Percentiles rank a stretch among this genome's conserved stretches.
Evolutionary conservation across 2,888 invertebrate species (phyloP).

Genomic region (Cremastinae sp.): DNA sequence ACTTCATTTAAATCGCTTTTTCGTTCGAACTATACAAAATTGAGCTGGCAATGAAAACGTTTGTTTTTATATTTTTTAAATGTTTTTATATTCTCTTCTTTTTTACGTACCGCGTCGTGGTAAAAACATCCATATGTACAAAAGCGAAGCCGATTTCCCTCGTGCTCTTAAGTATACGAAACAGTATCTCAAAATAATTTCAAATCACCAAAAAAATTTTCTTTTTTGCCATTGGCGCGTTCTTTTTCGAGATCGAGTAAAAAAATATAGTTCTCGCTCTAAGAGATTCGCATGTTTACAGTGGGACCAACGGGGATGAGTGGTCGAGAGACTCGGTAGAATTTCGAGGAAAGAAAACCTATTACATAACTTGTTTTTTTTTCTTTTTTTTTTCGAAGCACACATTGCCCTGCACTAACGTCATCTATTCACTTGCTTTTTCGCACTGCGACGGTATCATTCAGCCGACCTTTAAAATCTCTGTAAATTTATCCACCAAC

Average conservation of each 20-base stretch:
- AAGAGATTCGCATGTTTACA: neutral
- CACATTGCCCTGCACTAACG: too few relatives aligned
- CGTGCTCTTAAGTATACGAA: neutral
- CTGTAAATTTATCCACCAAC: too few relatives aligned
- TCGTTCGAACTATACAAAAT: neutral
- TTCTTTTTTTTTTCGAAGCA: too few relatives aligned
- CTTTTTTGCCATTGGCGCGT: neutral
- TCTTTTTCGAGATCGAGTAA: neutral
- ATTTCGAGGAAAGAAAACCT: too few relatives aligned
- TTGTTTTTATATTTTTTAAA: constrained; percentile 1
- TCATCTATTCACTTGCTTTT: too few relatives aligned
- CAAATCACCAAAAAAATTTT: too few relatives aligned
- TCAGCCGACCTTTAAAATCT: too few relatives aligned
- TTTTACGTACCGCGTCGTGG: constrained; percentile 23
- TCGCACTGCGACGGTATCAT: too few relatives aligned
- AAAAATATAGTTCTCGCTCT: constrained; percentile 9
- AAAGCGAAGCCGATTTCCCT: constrained; percentile 23
- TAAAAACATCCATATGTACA: constrained; percentile 41
- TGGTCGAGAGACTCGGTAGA: too few relatives aligned
- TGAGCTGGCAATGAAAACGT: neutral
- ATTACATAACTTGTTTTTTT: too few relatives aligned
- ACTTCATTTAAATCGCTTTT: neutral
- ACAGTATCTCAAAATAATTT: too few relatives aligned
- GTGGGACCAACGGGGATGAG: constrained; percentile 14
- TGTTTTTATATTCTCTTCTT: neutral